Conservation (phyloP, 2,888 invertebrate species). For the Ormyrus pomaceus region DNA sequence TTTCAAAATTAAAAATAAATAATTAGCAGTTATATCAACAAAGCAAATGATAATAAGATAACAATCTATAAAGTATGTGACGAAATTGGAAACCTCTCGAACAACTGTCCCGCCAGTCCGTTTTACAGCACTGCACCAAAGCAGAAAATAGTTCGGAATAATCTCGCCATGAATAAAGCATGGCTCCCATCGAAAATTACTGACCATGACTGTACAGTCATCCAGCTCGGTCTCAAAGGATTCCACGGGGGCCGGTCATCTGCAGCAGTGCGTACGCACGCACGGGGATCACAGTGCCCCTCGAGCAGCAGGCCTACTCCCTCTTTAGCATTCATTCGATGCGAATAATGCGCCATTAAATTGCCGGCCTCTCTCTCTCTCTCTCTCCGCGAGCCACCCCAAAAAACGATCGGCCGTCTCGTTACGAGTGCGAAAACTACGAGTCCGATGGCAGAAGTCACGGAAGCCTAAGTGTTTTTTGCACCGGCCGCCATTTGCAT, state of each 20-base stretch:
- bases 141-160: conserved; percentile 1
- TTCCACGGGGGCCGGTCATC: not conserved
- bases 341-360: conserved; percentile 69
- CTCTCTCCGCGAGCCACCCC: not conserved
- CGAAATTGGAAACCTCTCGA: too few species aligned
- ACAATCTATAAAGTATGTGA: too few species aligned
- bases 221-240: conserved; percentile 1
- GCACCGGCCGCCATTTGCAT: conserved; percentile 27
- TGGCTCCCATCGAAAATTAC: not conserved
- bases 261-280: not conserved
- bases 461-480: conserved; percentile 14
- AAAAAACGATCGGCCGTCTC: not conserved
- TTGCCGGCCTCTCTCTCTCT: conserved; percentile 61
- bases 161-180: not conserved
- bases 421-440: not conserved
- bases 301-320: conserved; percentile 24
- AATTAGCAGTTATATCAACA: too few species aligned
- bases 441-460: conserved; percentile 62
- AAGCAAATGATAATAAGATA: too few species aligned
- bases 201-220: conserved; percentile 3
- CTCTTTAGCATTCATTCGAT: conserved; percentile 68
- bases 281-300: conserved; percentile 3
- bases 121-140: not conserved
- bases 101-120: too few species aligned
- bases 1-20: too few species aligned